Evolutionary conservation across 30 jellyfish, hydroid and myxozoan genomes (phyloP), one percentile per base, ranked within the genome.

Genomic region (Rhopilema esculentum): DNA sequence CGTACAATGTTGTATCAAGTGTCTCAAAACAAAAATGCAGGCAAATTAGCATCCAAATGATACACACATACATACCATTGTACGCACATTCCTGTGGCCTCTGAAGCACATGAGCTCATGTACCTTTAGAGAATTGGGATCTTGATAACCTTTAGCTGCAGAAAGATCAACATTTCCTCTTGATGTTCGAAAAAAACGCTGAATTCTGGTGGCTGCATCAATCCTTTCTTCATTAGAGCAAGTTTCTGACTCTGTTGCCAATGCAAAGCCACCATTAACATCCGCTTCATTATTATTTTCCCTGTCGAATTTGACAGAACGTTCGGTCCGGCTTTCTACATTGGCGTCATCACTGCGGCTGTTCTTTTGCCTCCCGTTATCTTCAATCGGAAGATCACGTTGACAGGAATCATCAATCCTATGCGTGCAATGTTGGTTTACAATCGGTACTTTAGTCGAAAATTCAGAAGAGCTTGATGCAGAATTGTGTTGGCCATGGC

Each of bases 71-170:
- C 97, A 23, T 65, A 92, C 98, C 98, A 87, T 92, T 0, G 98
- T 92, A 28, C 96, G 75, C 71, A 96, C 93, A 33, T 92, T 92
- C 30, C 98, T 57, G 85, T 92, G 98, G 31, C 98, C 98, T 73
- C 77, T 80, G 68, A 33, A 92, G 80, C 83, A 33, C 91, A 81
- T 86, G 48, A 29, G 7, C 25, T 79, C 6, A 40, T 2, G 6
- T 12, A 12, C 57, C 57, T 40, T 40, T 40, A 40, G 12, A 40
- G 57, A 40, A 12, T 12, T 40, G 12, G 52, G 77, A 17, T 49
- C 72, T 1, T 63, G 73, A 32, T 70, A 67, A 64, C 49, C 77
- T 8, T 15, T 91, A 17, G 49, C 73, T 12, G 65, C 50, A 49
- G 28, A 23, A 27, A 12, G 0, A 19, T 79, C 82, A 30, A 49